Evolutionary conservation across 2,888 invertebrate genomes (phyloP), one percentile per base, ranked within the genome.

Genomic region (Brenthis hecate): DNA sequence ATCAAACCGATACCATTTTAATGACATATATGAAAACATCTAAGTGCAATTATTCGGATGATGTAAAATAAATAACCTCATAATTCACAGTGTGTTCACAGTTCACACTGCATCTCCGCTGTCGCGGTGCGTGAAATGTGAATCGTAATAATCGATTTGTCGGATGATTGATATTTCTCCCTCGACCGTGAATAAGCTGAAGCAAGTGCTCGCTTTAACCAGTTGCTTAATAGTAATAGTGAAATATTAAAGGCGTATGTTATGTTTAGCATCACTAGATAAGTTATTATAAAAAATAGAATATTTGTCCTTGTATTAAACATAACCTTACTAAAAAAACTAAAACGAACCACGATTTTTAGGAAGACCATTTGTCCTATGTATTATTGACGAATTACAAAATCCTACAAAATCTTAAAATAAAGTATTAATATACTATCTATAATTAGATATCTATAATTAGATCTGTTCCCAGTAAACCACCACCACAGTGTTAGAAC

Each of bases 131-230:
- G 70, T 68, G 57, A 61, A 56, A 62, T 51, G 65, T 62, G 62
- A 28, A 48, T 56, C 62, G 58, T 28, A 57, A 61, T 55, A 65
- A 70, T 72, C 72, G 72, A 70, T 68, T 70, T 66, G 63, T 69
- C 68, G 73, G 72, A 66, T 69, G 72, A 72, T 71, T 69, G 67
- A 66, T 68, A 58, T 61, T 56, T 58, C 61, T 53, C 55, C 61
- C 58, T 62, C 54, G 54, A 70, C 60, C 66, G 62, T 70, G 66
- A 68, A 71, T 43, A 71, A 72, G 66, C 64, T 65, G 36, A 43
- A 62, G 53, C 64, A 43, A 54, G 43, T 63, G 68, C 32, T 56
- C 65, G 36, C 16, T 68, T 68, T 60, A 60, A 53, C 19, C 23
- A 43, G 13, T 36, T 68, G 55, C 48, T 58, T 36, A 61, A 14